Evolutionary conservation across 2,888 invertebrate genomes (phyloP).

Genomic region (Pyralis farinalis): DNA sequence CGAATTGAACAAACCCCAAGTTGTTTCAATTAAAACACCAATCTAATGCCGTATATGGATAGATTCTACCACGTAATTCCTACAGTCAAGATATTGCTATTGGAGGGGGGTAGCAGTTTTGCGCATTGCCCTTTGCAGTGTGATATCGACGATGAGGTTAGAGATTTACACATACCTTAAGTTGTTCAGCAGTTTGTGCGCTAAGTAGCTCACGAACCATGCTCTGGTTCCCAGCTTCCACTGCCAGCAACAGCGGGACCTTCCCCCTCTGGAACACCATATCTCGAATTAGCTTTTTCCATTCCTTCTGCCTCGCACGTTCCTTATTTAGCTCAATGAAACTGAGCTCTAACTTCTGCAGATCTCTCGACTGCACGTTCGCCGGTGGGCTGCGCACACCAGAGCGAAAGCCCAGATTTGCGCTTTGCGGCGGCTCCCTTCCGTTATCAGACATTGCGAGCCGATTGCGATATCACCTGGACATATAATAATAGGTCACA

Average conservation of each 20-base stretch:
- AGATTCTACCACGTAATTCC: too few species aligned
- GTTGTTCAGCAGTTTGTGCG: slow-evolving; percentile 92
- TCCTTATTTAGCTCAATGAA: slow-evolving; percentile 76
- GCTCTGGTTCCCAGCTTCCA: slow-evolving; percentile 96
- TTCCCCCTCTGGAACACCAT: slow-evolving; percentile 91
- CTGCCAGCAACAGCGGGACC: slow-evolving; percentile 95
- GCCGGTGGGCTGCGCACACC: slow-evolving; percentile 54
- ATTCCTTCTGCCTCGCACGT: slow-evolving; percentile 73
- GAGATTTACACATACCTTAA: slow-evolving; percentile 80
- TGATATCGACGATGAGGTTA: neutral
- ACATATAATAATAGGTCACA: slow-evolving; percentile 24
- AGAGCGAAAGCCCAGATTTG: slow-evolving; percentile 38
- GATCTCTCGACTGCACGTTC: slow-evolving; percentile 52
- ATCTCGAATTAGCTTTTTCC: slow-evolving; percentile 81
- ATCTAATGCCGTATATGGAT: too few species aligned
- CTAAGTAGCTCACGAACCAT: slow-evolving; percentile 96
- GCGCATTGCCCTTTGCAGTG: too few species aligned
- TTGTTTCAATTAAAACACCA: too few species aligned
- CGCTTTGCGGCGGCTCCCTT: slow-evolving; percentile 52
- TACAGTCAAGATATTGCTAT: too few species aligned
- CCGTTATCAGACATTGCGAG: slow-evolving; percentile 44
- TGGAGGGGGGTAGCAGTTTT: too few species aligned
- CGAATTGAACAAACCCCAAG: too few species aligned
- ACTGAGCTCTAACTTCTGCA: slow-evolving; percentile 72
- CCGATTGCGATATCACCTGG: slow-evolving; percentile 14